phyloP scores from a whole-genome alignment of 2,888 invertebrate species.

The Nephrotoma guestfalica region DNA sequence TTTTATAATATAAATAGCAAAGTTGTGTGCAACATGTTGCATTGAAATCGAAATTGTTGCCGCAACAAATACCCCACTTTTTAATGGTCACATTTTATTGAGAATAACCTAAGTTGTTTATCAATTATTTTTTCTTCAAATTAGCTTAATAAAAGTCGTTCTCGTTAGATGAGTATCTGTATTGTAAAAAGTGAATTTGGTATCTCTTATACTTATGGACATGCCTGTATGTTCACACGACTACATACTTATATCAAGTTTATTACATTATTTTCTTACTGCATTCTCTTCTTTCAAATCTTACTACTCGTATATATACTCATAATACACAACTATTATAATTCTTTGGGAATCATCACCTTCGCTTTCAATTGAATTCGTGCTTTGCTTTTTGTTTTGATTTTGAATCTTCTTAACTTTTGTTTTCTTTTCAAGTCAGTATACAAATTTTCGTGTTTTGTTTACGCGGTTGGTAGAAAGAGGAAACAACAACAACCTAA shows the following conservation, averaged over 20 bases:
- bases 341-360: slow-evolving; percentile 1
- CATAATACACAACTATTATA: background rate
- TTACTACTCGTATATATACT: background rate
- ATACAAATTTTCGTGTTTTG: background rate
- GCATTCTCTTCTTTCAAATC: background rate
- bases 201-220: background rate
- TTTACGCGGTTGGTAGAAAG: background rate
- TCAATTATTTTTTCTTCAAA: background rate
- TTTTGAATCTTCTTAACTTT: background rate
- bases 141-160: background rate
- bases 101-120: background rate
- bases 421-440: background rate
- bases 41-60: background rate
- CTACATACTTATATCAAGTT: background rate
- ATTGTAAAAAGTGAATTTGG: background rate
- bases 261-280: background rate
- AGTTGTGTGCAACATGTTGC: background rate
- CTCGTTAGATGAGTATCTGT: background rate
- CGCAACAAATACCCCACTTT: background rate
- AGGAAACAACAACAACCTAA: background rate
- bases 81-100: background rate
- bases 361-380: slow-evolving; percentile 2
- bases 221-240: background rate
- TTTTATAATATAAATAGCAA: background rate
- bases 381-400: background rate